A percentile compares a stretch with the other conserved stretches of the same genome.
Evolutionary conservation across 1,140 invertebrate species (phyloP).

Genomic region (Zaprionus africanus): DNA sequence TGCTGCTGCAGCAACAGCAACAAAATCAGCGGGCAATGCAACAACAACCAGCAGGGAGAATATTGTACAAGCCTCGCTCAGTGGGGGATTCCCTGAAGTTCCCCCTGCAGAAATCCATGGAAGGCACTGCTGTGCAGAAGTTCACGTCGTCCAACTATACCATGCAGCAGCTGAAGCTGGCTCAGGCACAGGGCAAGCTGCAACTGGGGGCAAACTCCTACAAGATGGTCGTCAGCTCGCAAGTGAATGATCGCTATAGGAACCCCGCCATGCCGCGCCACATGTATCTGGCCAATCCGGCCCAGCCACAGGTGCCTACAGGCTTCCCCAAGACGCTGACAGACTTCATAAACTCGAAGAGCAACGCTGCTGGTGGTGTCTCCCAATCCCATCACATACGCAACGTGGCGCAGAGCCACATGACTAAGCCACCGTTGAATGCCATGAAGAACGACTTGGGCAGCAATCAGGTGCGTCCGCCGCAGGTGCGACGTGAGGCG

Average conservation of each 20-base stretch:
- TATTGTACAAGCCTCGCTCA: background rate
- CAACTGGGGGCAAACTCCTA: background rate
- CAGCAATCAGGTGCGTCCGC: background rate
- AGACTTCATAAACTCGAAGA: conserved; percentile 7
- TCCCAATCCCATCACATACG: background rate
- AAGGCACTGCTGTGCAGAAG: background rate
- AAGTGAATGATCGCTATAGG: background rate
- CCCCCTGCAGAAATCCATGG: background rate
- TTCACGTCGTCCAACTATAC: background rate
- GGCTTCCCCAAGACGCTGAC: conserved; percentile 12
- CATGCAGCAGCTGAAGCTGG: conserved; percentile 21
- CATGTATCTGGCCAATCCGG: background rate
- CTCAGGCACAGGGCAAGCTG: background rate
- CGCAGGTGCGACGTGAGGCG: conserved; percentile 1
- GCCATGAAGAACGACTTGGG: background rate
- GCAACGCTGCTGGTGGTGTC: background rate
- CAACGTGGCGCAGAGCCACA: background rate
- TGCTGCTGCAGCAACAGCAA: background rate
- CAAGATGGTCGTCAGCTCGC: background rate
- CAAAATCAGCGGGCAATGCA: background rate
- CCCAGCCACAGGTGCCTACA: background rate
- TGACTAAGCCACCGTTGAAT: background rate
- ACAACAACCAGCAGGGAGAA: background rate
- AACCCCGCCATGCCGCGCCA: background rate
- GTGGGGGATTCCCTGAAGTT: background rate